These are phyloP conservation scores for Malacoctenus gilli DNA, from an alignment of 2,797 vertebrate species.

Conservation along the genomic window DNA sequence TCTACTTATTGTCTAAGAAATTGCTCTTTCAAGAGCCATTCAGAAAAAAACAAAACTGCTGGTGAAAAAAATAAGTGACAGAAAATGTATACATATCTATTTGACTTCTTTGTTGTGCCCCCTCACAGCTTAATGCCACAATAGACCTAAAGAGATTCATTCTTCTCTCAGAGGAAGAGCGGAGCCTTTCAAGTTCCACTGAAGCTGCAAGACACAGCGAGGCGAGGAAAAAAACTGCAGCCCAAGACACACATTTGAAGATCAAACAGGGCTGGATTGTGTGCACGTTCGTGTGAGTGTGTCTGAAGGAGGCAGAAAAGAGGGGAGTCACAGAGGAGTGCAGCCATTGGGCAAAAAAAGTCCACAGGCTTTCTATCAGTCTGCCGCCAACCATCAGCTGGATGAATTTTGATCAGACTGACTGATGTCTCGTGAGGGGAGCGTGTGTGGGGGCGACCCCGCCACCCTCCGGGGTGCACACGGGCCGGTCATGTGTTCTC, in stretches of 20 bases:
- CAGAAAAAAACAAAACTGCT: too few species aligned
- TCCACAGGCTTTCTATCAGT: slow-evolving; percentile 23
- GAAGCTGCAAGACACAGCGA: slow-evolving; percentile 65
- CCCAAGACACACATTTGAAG: slow-evolving; percentile 64
- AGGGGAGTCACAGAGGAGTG: slow-evolving; percentile 45
- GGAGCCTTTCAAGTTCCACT: slow-evolving; percentile 69
- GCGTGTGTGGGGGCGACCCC: slow-evolving; percentile 48
- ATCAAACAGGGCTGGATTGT: slow-evolving; percentile 61
- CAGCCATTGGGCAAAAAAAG: slow-evolving; percentile 40
- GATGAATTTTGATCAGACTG: slow-evolving; percentile 59
- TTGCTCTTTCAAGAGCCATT: slow-evolving; percentile 58
- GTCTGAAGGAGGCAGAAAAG: slow-evolving; percentile 11
- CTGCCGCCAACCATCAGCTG: slow-evolving; percentile 40
- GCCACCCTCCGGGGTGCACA: slow-evolving; percentile 36
- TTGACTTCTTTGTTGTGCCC: slow-evolving; percentile 69
- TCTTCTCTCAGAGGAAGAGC: slow-evolving; percentile 59
- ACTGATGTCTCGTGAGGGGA: slow-evolving; percentile 50
- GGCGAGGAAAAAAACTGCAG: slow-evolving; percentile 26
- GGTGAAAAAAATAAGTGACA: slow-evolving; percentile 53
- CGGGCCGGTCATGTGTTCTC: slow-evolving; percentile 14
- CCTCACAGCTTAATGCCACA: slow-evolving; percentile 70
- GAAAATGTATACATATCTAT: slow-evolving; percentile 64
- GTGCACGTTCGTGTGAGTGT: slow-evolving; percentile 46
- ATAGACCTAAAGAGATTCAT: slow-evolving; percentile 66
- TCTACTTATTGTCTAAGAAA: slow-evolving; percentile 53